These are phyloP conservation scores for Lepus americanus DNA, from an alignment of 2,113 vertebrate genomes.

Conservation along the genomic window DNA sequence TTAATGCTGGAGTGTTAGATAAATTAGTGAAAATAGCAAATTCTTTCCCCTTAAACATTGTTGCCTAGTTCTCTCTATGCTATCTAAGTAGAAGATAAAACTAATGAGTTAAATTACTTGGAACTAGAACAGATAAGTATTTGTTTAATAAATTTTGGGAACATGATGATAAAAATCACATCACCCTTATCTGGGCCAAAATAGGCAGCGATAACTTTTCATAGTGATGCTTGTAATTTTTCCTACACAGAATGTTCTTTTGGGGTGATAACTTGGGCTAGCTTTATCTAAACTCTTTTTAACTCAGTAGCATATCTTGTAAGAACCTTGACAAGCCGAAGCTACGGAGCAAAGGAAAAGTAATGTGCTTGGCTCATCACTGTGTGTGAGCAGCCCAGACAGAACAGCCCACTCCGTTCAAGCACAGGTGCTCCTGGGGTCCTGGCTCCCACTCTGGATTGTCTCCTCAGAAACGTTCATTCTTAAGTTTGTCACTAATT, in stretches of 20 bases:
- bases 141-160: background rate
- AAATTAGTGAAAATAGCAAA: background rate
- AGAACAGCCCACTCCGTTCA: background rate
- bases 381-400: too few species aligned
- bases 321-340: background rate
- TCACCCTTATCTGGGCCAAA: background rate
- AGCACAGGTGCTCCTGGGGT: background rate
- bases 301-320: background rate
- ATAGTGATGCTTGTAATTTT: background rate
- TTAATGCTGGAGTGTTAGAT: conserved; percentile 9
- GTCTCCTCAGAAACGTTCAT: background rate
- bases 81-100: background rate
- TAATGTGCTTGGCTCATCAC: background rate
- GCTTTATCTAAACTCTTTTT: background rate
- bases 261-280: background rate
- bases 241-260: background rate
- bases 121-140: background rate
- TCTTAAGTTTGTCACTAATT: background rate
- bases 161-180: background rate
- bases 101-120: background rate
- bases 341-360: background rate
- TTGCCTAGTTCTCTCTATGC: background rate
- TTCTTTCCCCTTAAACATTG: background rate
- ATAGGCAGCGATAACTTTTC: background rate
- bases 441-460: background rate